Evolutionary conservation across 2,888 invertebrate species (phyloP).

Genomic region (Eupelmus urozonus): DNA sequence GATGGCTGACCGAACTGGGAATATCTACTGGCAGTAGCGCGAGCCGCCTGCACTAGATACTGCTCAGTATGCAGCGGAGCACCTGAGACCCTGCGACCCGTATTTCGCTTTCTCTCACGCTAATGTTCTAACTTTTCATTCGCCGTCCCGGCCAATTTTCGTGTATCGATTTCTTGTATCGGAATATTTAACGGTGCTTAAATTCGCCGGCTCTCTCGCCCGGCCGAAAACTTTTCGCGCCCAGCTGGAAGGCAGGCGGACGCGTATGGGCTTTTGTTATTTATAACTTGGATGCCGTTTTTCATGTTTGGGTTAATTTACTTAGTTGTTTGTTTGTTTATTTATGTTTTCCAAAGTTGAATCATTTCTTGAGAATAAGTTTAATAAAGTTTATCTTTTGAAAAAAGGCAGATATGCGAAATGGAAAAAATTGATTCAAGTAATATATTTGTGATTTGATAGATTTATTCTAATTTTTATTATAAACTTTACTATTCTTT

Average conservation of each 20-base stretch:
- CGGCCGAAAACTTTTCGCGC: constrained; percentile 22
- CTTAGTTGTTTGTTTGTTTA: too few relatives aligned
- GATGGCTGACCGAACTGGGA: constrained; percentile 52
- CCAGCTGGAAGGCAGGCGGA: background rate
- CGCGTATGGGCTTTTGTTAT: background rate
- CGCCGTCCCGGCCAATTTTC: constrained; percentile 48
- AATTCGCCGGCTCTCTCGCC: constrained; percentile 22
- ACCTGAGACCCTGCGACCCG: constrained; percentile 47
- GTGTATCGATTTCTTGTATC: constrained; percentile 50
- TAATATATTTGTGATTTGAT: too few relatives aligned
- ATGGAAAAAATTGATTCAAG: too few relatives aligned
- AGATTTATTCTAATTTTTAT: too few relatives aligned
- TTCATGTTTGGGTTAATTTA: background rate
- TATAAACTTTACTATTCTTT: too few relatives aligned
- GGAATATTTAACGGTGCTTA: constrained; percentile 49
- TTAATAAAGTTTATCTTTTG: too few relatives aligned
- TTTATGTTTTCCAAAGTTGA: too few relatives aligned
- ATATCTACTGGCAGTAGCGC: constrained; percentile 34
- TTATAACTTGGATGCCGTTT: background rate
- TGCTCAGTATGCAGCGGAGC: constrained; percentile 54
- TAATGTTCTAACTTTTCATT: constrained; percentile 56
- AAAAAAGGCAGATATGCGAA: too few relatives aligned
- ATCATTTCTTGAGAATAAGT: too few relatives aligned
- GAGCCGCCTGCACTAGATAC: constrained; percentile 14
- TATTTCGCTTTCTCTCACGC: constrained; percentile 55